Base-by-base conservation (phyloP, 2,888 invertebrate species). In the Leptarthrus brevirostris region DNA sequence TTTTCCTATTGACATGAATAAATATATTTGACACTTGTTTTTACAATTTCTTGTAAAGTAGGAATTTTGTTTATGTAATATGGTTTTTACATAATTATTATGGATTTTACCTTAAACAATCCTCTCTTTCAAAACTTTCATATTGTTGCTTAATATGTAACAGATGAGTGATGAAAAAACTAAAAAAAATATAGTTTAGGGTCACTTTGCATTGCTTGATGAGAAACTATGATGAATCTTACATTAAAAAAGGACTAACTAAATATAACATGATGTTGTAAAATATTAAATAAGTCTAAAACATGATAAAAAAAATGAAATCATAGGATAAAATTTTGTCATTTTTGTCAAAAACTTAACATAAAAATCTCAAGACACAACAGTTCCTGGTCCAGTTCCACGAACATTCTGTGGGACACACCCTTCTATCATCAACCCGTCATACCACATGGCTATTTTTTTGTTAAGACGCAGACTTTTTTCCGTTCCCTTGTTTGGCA, bases 381-480 rank as follows among this genome's bases (percentile, higher is more conserved):
- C 83, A 84, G 84, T 84, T 83, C 82, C 84, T 84, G 84, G 84
- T 84, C 84, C 84, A 83, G 82, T 83, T 83, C 83, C 84, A 83
- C 83, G 83, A 83, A 83, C 82, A 70, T 52, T 52, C 49, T 70
- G 70, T 53, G 26, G 52, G 70, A 52, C 53, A 52, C 53, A 26
- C n/a, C 12, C 12, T 30, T 52, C 52, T 30, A 12, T 4, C 20
- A 49, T 24, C 44, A 8, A 71, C 22, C 24, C 14, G 44, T 40
- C 49, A 54, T 24, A 20, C 12, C 22, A 16, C 16, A 40, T 40
- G 36, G 3, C 72, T 74, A 66, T 73, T 72, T 49, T 74, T 74
- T 76, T 76, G 78, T 78, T 78, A 79, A 78, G 77, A 78, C 74
- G 78, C 75, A 71, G 75, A 61, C 74, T 77, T 78, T 73, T 78